Evolutionary conservation across 2,797 vertebrate genomes (phyloP).

Genomic region (Nasua narica): DNA sequence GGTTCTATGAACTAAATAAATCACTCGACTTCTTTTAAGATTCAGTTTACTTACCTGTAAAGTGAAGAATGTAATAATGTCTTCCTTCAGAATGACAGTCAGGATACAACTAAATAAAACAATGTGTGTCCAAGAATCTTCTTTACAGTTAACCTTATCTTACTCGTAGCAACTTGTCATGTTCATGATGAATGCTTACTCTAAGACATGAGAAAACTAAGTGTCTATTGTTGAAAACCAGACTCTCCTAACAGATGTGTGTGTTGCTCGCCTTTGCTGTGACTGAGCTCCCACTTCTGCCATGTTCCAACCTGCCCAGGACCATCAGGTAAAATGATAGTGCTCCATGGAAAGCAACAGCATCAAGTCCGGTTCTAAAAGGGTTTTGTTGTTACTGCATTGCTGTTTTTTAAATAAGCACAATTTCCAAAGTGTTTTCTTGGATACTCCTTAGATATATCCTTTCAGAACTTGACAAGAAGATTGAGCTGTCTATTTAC

Average conservation of each 20-base stretch:
- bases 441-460: background rate
- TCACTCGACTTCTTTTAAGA: background rate
- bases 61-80: background rate
- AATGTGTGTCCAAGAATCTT: background rate
- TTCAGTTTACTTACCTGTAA: background rate
- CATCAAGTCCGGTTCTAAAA: background rate
- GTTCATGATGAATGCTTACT: background rate
- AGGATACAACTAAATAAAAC: background rate
- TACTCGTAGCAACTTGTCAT: background rate
- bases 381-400: background rate
- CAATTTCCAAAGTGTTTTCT: background rate
- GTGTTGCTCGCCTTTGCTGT: background rate
- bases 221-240: fast-evolving
- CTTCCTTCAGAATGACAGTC: background rate
- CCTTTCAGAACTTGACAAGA: background rate
- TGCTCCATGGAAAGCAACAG: background rate
- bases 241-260: background rate
- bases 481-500: background rate
- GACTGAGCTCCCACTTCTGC: too few species aligned
- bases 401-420: background rate
- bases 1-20: background rate
- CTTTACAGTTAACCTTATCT: background rate
- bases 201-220: background rate
- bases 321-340: fast-evolving
- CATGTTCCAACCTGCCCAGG: background rate